A percentile compares a stretch with the other conserved stretches of the same genome.
Conservation (phyloP, 2,888 invertebrate genomes). For the Epistrophe eligans region DNA sequence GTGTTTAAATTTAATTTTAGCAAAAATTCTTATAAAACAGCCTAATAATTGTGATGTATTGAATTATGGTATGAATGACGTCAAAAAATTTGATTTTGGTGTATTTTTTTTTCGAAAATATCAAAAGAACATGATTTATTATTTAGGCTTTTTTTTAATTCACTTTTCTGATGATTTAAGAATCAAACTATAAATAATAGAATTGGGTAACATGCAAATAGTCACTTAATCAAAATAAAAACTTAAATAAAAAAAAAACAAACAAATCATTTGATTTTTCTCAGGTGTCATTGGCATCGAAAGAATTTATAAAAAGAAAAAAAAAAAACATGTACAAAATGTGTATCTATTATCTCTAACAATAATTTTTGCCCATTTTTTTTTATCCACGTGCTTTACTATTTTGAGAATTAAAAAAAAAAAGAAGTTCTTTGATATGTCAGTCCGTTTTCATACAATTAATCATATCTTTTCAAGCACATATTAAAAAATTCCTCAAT, state of each 20-base stretch:
- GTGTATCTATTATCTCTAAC: no score
- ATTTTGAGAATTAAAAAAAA: neutral
- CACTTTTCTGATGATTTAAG: neutral
- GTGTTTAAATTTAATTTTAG: neutral
- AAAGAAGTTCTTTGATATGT: slow-evolving; percentile 20
- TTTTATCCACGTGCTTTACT: neutral
- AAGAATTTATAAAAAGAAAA: neutral
- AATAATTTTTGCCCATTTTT: no score
- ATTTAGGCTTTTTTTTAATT: neutral
- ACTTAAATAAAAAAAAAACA: neutral
- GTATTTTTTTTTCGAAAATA: neutral
- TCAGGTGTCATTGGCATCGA: slow-evolving; percentile 12
- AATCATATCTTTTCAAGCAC: slow-evolving; percentile 14
- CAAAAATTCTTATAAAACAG: neutral
- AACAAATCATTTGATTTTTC: neutral
- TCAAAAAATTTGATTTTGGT: neutral
- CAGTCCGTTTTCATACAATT: slow-evolving; percentile 9
- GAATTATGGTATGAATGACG: neutral
- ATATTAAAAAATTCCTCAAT: slow-evolving; percentile 20
- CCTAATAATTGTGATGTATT: slow-evolving; percentile 2
- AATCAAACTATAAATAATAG: neutral
- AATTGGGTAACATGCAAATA: slow-evolving; percentile 13
- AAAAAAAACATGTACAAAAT: no score
- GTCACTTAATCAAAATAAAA: slow-evolving; percentile 30
- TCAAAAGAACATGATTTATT: neutral